Evolutionary conservation across 1,140 invertebrate species (phyloP), one percentile per base, ranked within the genome.

Genomic region (Charaxes varanes): DNA sequence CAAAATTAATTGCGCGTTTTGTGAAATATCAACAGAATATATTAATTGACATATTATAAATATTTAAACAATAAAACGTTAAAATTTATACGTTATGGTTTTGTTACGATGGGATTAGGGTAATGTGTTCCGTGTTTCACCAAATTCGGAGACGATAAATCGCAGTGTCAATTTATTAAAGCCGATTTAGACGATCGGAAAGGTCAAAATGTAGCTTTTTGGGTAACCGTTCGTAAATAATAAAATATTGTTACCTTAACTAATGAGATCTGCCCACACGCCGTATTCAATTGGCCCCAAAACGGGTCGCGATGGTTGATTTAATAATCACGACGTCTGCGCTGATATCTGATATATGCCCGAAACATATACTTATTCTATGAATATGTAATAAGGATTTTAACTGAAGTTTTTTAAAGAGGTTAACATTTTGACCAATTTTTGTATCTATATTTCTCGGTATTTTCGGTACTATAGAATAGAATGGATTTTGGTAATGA

Each of bases 241-340:
- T 44, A 44, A 44, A 28, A 45, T 38, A 45, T 44, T 44, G 21
- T 38, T 19, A 17, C 16, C 40, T 49, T 32, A 42, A 42, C 38
- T 45, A 57, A 66, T 54, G 26, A 21, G 34, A 57, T 47, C 41
- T 34, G 34, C 64, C 67, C 53, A 71, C 68, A 26, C 40, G 15
- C 12, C 34, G 18, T 57, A 53, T 65, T 61, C 47, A 53, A 54
- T 47, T 52, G 35, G 27, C 24, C 11, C 60, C 62, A 61, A 65
- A 71, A 45, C 24, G 33, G 54, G 58, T 57, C 31, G 63, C 54
- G 64, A 30, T 33, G 32, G 32, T 32, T 23, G 24, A 41, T 34
- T 47, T 22, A 43, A 35, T 43, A 35, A 24, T 22, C 40, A 35
- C 34, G 24, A 47, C 17, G 32, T 36, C 37, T 41, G 41, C 6